phyloP scores from a whole-genome alignment of 1,140 invertebrate genomes.

The Halesus radiatus region DNA sequence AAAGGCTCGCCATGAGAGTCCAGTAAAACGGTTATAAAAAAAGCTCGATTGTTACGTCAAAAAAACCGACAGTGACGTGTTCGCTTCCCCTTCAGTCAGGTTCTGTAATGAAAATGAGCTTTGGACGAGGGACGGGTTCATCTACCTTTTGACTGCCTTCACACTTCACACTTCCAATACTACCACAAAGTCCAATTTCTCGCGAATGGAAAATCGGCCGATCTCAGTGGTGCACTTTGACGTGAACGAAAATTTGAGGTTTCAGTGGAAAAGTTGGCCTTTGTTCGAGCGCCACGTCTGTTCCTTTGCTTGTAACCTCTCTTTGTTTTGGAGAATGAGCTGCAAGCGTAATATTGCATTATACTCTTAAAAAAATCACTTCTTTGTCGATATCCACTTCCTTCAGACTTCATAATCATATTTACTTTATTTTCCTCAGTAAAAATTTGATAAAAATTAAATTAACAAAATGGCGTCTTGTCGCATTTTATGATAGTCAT shows the following conservation, averaged over 20 bases:
- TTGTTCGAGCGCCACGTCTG: neutral
- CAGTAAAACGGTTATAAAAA: too few relatives aligned
- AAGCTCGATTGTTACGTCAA: slow-evolving; percentile 4
- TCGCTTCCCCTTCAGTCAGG: slow-evolving; percentile 8
- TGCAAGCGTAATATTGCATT: too few relatives aligned
- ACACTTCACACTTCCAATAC: neutral
- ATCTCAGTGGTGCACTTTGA: neutral
- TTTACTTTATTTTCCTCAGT: too few relatives aligned
- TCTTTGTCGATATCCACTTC: too few relatives aligned
- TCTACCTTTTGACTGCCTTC: slow-evolving; percentile 18
- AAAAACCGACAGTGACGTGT: neutral
- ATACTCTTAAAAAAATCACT: too few relatives aligned
- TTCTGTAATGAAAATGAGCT: slow-evolving; percentile 31
- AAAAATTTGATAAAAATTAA: too few relatives aligned
- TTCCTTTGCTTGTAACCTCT: neutral
- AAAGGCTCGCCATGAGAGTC: too few relatives aligned
- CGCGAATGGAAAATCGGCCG: neutral
- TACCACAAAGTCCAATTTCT: neutral
- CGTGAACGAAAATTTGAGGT: neutral
- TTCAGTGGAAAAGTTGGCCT: neutral
- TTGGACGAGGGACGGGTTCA: neutral
- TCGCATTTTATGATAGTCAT: too few relatives aligned
- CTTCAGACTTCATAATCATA: too few relatives aligned
- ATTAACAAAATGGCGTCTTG: too few relatives aligned
- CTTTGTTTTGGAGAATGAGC: neutral